phyloP scores from a whole-genome alignment of 2,797 vertebrate genomes.

The Sciaenops ocellatus region DNA sequence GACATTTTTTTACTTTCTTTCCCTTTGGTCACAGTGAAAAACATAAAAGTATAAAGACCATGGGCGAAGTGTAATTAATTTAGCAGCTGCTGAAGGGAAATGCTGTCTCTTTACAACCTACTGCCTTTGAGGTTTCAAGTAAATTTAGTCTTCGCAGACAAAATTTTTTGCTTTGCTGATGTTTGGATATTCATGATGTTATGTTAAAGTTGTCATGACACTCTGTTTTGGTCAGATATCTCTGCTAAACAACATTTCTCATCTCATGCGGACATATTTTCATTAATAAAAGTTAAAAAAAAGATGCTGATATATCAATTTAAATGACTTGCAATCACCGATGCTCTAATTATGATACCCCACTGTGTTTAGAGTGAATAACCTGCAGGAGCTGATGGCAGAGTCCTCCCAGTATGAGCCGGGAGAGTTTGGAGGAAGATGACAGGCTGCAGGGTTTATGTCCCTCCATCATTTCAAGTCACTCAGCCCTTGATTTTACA shows the following conservation, averaged over 20 bases:
- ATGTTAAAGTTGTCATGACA: background rate
- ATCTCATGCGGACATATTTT: background rate
- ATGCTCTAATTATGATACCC: background rate
- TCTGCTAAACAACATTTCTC: background rate
- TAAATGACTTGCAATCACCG: background rate
- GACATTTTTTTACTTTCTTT: slow-evolving; percentile 12
- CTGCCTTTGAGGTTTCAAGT: background rate
- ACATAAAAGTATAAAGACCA: slow-evolving; percentile 18
- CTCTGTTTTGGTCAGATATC: background rate
- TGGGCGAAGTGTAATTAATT: slow-evolving; percentile 6
- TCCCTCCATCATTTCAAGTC: slow-evolving; percentile 25
- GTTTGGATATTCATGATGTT: background rate
- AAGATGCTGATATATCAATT: background rate
- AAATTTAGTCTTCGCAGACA: background rate
- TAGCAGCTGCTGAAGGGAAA: background rate
- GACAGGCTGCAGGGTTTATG: background rate
- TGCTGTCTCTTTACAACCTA: background rate
- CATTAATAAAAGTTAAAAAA: background rate
- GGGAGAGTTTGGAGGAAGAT: background rate
- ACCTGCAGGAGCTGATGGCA: background rate
- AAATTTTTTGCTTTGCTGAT: slow-evolving; percentile 7
- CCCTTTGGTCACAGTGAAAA: slow-evolving; percentile 1
- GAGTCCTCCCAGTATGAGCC: slow-evolving; percentile 11
- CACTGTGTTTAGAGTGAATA: background rate
- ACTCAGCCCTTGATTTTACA: slow-evolving; percentile 24